Evolutionary conservation across 2,113 vertebrate species (phyloP).

Genomic region (Mesembrinibis cayennensis): DNA sequence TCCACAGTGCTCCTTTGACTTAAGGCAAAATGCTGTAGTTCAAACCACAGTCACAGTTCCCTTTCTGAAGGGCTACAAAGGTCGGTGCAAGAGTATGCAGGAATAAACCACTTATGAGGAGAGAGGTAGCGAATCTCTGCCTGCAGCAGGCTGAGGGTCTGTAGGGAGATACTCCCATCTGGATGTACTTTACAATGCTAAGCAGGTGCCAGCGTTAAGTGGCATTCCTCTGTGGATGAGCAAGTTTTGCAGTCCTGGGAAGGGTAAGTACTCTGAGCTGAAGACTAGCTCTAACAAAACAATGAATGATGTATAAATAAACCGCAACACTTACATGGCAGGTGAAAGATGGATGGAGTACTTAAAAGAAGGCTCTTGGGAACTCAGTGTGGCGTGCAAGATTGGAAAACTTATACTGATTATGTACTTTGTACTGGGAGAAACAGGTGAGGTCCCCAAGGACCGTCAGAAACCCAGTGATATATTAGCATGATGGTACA

Average conservation of each 20-base stretch:
- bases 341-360: conserved; percentile 46
- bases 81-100: not conserved
- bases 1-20: not conserved
- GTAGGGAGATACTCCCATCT: not conserved
- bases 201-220: not conserved
- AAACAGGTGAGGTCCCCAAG: conserved; percentile 9
- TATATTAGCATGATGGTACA: not conserved
- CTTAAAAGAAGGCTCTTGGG: conserved; percentile 35
- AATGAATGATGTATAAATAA: conserved; percentile 31
- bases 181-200: not conserved
- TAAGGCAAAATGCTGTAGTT: not conserved
- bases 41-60: not conserved
- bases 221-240: not conserved
- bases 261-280: not conserved
- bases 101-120: not conserved
- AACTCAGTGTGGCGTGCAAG: not conserved
- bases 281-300: not conserved
- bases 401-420: not conserved
- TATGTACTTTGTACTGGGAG: not conserved
- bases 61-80: not conserved
- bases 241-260: not conserved
- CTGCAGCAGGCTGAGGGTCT: not conserved
- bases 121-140: not conserved
- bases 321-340: not conserved
- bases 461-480: conserved; percentile 1